Base-by-base conservation (phyloP, 1,140 invertebrate species). In the Lasioglossum baleicum region DNA sequence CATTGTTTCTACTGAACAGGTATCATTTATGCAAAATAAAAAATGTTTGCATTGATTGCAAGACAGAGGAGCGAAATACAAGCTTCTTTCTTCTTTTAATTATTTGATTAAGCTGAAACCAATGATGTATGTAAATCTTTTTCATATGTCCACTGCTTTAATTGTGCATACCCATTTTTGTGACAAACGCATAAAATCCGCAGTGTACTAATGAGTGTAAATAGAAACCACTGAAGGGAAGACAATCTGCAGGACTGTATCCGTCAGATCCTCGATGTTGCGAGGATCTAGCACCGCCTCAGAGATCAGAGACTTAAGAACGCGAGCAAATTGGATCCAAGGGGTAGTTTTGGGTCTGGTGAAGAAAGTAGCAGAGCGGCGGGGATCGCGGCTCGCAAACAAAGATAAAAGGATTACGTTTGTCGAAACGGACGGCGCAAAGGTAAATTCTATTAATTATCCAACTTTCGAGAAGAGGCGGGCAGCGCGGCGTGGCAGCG, bases 391-490 rank as follows among this genome's bases (percentile, higher is more conserved):
- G 40, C 22, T 31, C 20, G 4, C 26, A 6, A 44, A 0, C 42
- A 6, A 20, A 8, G 53, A 67, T 72, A 72, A 79, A 64, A 42
- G 31, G 48, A 71, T 72, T 73, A 65, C 69, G 69, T 72, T 58
- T 65, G 76, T 72, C 76, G 69, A 72, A 69, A 65, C n/a, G 48
- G 15, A 15, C 7, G 11, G 10, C 44, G 35, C 42, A 20, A 44
- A 51, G 3, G 26, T 8, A 53, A 72, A 78, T 78, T 20, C 60
- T 72, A 78, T 78, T 72, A 78, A 72, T 78, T 72, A 78, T 69
- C 35, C n/a, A 78, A 72, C 31, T 72, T 78, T 35, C 15, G 15
- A n/a, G 60, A 5, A 15, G 8, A 26, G 4, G 44, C 13, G 44
- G 2, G 44, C 44, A 48, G 44, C 26, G 44, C 60, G 53, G 64